Evolutionary conservation across 2,113 vertebrate genomes (phyloP).

Genomic region (Lates calcarifer): DNA sequence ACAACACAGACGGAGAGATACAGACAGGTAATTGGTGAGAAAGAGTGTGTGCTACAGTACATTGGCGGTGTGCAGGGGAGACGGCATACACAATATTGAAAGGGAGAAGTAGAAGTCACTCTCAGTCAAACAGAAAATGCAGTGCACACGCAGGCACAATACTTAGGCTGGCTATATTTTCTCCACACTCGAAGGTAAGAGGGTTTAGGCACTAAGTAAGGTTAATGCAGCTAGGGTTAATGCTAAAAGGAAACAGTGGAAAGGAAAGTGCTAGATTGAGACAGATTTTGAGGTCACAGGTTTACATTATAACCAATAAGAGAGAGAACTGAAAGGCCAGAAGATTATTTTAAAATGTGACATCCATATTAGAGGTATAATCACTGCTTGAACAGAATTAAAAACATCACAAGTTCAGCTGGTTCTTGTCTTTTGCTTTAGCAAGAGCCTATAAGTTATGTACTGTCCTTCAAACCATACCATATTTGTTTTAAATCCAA

Average conservation of each 20-base stretch:
- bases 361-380: constrained; percentile 7
- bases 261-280: constrained; percentile 23
- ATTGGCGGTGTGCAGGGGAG: constrained; percentile 60
- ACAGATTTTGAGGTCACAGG: constrained; percentile 23
- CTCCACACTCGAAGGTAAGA: constrained; percentile 41
- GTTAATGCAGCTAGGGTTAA: constrained; percentile 53
- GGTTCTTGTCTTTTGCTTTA: constrained; percentile 24
- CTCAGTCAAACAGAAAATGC: constrained; percentile 66
- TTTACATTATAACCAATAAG: constrained; percentile 9
- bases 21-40: constrained; percentile 83
- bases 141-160: constrained; percentile 56
- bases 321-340: constrained; percentile 13
- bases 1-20: constrained; percentile 68
- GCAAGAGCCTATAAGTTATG: constrained; percentile 15
- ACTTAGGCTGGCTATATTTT: constrained; percentile 46
- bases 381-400: not conserved
- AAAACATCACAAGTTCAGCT: constrained; percentile 16
- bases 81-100: constrained; percentile 62
- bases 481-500: constrained; percentile 68
- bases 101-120: constrained; percentile 69
- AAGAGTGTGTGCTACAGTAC: constrained; percentile 69
- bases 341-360: constrained; percentile 43
- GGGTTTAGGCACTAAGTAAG: constrained; percentile 41
- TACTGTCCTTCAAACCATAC: constrained; percentile 30
- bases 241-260: constrained; percentile 37